Conservation (phyloP, 2,113 vertebrate genomes). For the Scartelaos histophorus region DNA sequence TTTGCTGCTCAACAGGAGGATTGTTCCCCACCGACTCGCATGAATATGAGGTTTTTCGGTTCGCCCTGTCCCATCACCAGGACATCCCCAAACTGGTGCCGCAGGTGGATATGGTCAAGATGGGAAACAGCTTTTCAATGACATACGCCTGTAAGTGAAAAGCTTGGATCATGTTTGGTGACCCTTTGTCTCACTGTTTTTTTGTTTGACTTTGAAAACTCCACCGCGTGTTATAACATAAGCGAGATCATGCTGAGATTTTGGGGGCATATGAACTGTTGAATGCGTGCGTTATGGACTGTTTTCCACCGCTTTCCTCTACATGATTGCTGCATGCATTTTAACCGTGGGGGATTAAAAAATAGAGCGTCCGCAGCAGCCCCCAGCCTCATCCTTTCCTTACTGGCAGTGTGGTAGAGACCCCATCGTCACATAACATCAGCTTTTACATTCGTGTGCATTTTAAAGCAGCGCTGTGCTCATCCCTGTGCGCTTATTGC, state of each 20-base stretch:
- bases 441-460: conserved; percentile 12
- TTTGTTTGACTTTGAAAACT: conserved; percentile 35
- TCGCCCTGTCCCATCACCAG: conserved; percentile 94
- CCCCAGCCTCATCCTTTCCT: not conserved
- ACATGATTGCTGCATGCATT: conserved; percentile 37
- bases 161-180: not conserved
- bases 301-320: conserved; percentile 16
- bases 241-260: conserved; percentile 6
- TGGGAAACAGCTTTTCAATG: conserved; percentile 98
- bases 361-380: conserved; percentile 32
- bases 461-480: conserved; percentile 2
- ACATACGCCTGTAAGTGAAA: conserved; percentile 96
- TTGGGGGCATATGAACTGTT: conserved; percentile 53
- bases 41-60: conserved; percentile 98
- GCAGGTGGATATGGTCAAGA: conserved; percentile 98
- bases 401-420: not conserved
- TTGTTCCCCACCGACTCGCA: conserved; percentile 95
- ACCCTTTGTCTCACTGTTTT: conserved; percentile 15
- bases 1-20: conserved; percentile 82
- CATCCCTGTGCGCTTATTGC: conserved; percentile 11
- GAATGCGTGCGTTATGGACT: conserved; percentile 43
- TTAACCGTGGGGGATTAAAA: conserved; percentile 33
- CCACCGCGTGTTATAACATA: not conserved
- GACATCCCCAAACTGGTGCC: conserved; percentile 98
- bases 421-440: conserved; percentile 16